Conservation (phyloP, 2,888 invertebrate genomes). For the Lymantria dispar region DNA sequence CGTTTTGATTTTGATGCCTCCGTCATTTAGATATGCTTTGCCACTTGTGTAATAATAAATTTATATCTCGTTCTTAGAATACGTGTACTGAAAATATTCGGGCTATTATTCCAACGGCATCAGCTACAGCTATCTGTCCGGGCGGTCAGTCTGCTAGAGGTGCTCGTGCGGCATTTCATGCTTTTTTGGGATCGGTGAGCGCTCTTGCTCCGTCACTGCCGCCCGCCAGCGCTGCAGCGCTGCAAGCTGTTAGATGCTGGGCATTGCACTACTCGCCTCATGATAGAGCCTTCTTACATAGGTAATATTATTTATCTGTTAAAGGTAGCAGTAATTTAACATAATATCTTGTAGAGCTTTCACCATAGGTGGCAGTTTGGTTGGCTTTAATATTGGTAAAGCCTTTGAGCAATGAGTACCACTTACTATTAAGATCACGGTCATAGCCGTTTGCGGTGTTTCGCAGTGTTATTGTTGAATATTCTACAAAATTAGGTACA, state of each 20-base stretch:
- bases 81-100: conserved; percentile 41
- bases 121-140: conserved; percentile 64
- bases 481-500: no score
- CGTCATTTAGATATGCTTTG: no score
- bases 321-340: no score
- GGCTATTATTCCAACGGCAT: conserved; percentile 44
- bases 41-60: background rate
- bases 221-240: conserved; percentile 92
- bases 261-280: conserved; percentile 93
- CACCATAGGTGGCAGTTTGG: no score
- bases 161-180: conserved; percentile 89
- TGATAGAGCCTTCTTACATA: conserved; percentile 95
- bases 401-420: no score
- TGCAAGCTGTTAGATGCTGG: conserved; percentile 97
- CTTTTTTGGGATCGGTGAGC: conserved; percentile 94
- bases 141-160: conserved; percentile 62
- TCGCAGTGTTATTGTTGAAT: no score
- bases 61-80: conserved; percentile 39
- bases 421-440: no score
- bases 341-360: no score
- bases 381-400: no score
- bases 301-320: conserved; percentile 40
- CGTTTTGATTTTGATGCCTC: no score
- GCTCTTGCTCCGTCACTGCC: conserved; percentile 95
- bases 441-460: no score